Percentiles rank a stretch among this genome's conserved stretches.
Evolutionary conservation across 2,797 vertebrate genomes (phyloP).

Genomic region (Dallia pectoralis): DNA sequence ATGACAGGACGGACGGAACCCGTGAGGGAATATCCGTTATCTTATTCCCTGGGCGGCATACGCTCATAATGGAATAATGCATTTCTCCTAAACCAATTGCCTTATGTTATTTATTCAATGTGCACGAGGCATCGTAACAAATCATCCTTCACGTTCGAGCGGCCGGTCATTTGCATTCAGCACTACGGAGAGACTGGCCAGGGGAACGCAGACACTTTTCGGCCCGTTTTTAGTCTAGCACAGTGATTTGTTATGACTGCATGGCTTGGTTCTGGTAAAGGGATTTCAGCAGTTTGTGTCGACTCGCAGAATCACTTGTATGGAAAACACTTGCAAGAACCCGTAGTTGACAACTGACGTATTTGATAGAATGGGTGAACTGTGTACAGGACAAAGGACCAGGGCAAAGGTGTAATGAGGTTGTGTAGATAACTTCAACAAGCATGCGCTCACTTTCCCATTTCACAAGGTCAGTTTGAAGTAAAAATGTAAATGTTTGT

Average conservation of each 20-base stretch:
- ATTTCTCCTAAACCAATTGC: constrained; percentile 26
- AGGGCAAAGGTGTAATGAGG: background rate
- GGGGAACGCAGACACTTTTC: constrained; percentile 10
- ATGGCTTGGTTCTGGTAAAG: constrained; percentile 13
- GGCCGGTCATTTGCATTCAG: constrained; percentile 20
- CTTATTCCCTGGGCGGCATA: constrained; percentile 3
- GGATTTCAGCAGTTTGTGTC: background rate
- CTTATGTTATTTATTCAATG: constrained; percentile 14
- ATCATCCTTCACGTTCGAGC: background rate
- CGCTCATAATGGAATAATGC: constrained; percentile 48
- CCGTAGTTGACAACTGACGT: background rate
- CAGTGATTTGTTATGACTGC: constrained; percentile 13
- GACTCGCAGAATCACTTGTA: background rate
- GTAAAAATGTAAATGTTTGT: background rate
- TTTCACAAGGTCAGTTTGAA: background rate
- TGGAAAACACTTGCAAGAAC: background rate
- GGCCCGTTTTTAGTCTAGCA: constrained; percentile 10
- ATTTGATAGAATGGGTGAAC: background rate
- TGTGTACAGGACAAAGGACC: background rate
- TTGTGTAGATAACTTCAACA: background rate
- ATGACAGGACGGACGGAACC: background rate
- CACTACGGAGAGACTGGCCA: background rate
- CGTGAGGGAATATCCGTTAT: constrained; percentile 7
- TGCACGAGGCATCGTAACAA: background rate
- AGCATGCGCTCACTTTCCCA: background rate